Base-by-base conservation (phyloP, 2,113 vertebrate genomes). In the Serilophus lunatus region DNA sequence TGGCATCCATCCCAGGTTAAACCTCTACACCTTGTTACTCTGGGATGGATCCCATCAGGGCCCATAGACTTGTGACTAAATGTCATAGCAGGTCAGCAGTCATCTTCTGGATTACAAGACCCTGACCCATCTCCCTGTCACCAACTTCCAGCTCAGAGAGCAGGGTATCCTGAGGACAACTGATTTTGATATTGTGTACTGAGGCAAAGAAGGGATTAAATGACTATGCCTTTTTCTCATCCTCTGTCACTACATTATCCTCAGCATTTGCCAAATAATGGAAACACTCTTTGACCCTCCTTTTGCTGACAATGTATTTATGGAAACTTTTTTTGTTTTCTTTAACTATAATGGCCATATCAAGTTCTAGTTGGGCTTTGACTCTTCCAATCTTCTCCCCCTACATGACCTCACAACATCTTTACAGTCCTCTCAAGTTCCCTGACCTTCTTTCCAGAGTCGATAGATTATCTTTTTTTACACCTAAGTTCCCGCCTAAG, bases 401-500 rank as follows among this genome's bases (percentile, higher is more conserved):
- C 9, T 61, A 3, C 29, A 23, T 31, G 29, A 53, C 5, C 13
- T 35, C 9, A 5, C 15, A 10, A n/a, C 16, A 38, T n/a, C n/a
- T 29, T 40, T 47, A 12, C 10, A 18, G n/a, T 40, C 9, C 17
- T 54, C 11, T 12, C 17, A 47, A 47, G 29, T 40, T 18, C 31
- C 11, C 24, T 40, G 16, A 35, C 9, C 2, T 20, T 68, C 13
- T 18, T 68, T 47, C 24, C n/a, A 47, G 24, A 31, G 17, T 35
- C 17, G 20, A 22, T 3, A 68, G 2, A 15, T 31, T 47, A 6
- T 26, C 12, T 25, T n/a, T 47, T 42, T 29, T 25, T 5, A 5
- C 7, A 10, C 4, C 6, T 31, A 22, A 53, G 1, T 89, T 60
- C 10, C 47, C 45, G 13, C 2, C 3, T 0, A 75, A 53, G 7